A percentile compares a stretch with the other conserved stretches of the same genome.
phyloP scores from a whole-genome alignment of 1,140 invertebrate species.

The Hyles euphorbiae region DNA sequence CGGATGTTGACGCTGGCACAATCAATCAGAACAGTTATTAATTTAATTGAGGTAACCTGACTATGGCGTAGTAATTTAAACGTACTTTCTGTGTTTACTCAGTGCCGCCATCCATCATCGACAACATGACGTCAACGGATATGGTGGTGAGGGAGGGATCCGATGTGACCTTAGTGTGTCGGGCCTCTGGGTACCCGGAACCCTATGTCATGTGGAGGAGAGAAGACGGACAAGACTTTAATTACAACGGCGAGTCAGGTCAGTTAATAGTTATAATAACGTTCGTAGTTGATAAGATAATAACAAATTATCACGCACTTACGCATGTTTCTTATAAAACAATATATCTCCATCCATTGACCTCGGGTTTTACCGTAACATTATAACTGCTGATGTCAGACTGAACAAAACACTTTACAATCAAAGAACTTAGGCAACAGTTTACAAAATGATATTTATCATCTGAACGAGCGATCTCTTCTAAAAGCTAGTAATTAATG shows the following conservation, averaged over 20 bases:
- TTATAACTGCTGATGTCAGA: too few species aligned
- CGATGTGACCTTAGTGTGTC: conserved; percentile 91
- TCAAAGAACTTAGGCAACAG: too few species aligned
- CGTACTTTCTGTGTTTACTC: conserved; percentile 17
- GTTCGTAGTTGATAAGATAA: too few species aligned
- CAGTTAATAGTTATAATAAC: conserved; percentile 19
- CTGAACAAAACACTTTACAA: neutral
- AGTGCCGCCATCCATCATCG: conserved; percentile 92
- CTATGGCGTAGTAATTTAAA: conserved; percentile 1
- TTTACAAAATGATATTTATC: neutral
- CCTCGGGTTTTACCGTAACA: too few species aligned
- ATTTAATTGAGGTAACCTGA: conserved; percentile 2
- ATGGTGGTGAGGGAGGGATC: conserved; percentile 92
- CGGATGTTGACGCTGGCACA: neutral
- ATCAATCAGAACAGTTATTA: conserved; percentile 4
- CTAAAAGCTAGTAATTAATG: too few species aligned
- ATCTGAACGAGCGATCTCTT: too few species aligned
- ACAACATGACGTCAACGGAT: conserved; percentile 90
- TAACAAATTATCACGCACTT: too few species aligned
- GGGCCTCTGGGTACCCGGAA: conserved; percentile 90
- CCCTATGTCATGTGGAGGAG: conserved; percentile 94
- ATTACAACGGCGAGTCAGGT: conserved; percentile 90
- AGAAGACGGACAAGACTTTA: conserved; percentile 90
- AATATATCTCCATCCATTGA: too few species aligned
- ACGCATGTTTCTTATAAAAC: too few species aligned